These are phyloP conservation scores for Drosophila sp. DNA, from an alignment of 1,140 invertebrate genomes.

Conservation along the genomic window DNA sequence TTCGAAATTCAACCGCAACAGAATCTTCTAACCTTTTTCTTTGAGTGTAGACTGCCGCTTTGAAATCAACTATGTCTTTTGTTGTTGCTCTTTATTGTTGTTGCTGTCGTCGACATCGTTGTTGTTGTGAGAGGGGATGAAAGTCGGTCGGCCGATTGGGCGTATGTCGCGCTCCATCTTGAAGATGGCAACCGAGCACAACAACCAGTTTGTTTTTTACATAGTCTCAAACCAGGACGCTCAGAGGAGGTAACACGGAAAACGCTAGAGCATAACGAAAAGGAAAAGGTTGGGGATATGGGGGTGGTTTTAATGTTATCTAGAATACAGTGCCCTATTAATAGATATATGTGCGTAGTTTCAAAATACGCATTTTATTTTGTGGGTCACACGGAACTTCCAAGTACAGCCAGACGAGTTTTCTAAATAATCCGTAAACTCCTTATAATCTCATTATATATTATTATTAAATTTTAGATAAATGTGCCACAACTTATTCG, in stretches of 20 bases:
- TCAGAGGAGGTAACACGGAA: conserved; percentile 34
- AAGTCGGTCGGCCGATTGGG: conserved; percentile 61
- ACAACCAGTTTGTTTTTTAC: conserved; percentile 60
- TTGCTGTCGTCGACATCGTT: conserved; percentile 13
- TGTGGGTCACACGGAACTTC: not conserved
- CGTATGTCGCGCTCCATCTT: conserved; percentile 55
- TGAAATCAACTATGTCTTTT: conserved; percentile 34
- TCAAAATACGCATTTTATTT: conserved; percentile 37
- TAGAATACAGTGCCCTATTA: conserved; percentile 30
- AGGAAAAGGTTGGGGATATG: conserved; percentile 19
- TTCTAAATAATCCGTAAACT: not conserved
- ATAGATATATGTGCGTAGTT: conserved; percentile 43
- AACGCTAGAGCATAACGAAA: conserved; percentile 27
- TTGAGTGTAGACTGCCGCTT: conserved; percentile 59
- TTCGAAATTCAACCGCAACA: conserved; percentile 27
- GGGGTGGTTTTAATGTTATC: conserved; percentile 45
- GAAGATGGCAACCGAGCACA: conserved; percentile 69
- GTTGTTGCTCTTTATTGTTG: conserved; percentile 6
- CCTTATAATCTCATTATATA: too few relatives aligned
- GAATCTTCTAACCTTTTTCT: conserved; percentile 51
- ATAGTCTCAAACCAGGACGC: too few relatives aligned
- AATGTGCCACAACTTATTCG: too few relatives aligned
- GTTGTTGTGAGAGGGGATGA: conserved; percentile 63
- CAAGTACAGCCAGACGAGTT: conserved; percentile 40
- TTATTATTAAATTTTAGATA: too few relatives aligned